These are phyloP conservation scores for Myanophis thanlyinensis DNA, from an alignment of 2,113 vertebrate species.

Conservation along the genomic window DNA sequence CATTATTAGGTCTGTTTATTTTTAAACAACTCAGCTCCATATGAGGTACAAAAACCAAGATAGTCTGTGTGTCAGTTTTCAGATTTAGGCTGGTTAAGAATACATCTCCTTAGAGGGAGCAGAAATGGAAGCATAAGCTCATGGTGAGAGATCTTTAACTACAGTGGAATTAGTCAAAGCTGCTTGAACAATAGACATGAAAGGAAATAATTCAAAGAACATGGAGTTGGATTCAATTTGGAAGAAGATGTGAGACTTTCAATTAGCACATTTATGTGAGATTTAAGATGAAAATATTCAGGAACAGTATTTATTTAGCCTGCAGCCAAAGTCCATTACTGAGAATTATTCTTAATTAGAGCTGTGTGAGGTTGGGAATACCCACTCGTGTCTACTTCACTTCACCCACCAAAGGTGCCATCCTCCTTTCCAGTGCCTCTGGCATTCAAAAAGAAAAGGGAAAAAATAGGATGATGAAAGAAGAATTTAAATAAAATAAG, in stretches of 20 bases:
- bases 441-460: slow-evolving; percentile 42
- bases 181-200: slow-evolving; percentile 30
- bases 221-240: slow-evolving; percentile 38
- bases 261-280: slow-evolving; percentile 63
- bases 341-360: slow-evolving; percentile 69
- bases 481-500: slow-evolving; percentile 47
- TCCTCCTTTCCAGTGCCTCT: slow-evolving; percentile 48
- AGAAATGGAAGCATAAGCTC: not conserved
- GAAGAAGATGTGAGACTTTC: slow-evolving; percentile 61
- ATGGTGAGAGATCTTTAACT: slow-evolving; percentile 27
- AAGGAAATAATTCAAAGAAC: slow-evolving; percentile 38
- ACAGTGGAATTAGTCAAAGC: slow-evolving; percentile 8
- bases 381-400: slow-evolving; percentile 47
- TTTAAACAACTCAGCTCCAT: not conserved
- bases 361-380: slow-evolving; percentile 57
- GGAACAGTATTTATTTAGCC: slow-evolving; percentile 65
- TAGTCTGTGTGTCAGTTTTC: not conserved
- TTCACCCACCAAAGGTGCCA: slow-evolving; percentile 53
- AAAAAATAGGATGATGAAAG: slow-evolving; percentile 42
- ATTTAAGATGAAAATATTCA: slow-evolving; percentile 64
- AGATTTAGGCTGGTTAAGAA: not conserved
- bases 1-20: not conserved
- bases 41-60: slow-evolving; percentile 13
- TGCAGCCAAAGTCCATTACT: slow-evolving; percentile 63
- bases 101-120: not conserved